Conservation (phyloP, 2,113 vertebrate genomes). For the Peromyscus leucopus region DNA sequence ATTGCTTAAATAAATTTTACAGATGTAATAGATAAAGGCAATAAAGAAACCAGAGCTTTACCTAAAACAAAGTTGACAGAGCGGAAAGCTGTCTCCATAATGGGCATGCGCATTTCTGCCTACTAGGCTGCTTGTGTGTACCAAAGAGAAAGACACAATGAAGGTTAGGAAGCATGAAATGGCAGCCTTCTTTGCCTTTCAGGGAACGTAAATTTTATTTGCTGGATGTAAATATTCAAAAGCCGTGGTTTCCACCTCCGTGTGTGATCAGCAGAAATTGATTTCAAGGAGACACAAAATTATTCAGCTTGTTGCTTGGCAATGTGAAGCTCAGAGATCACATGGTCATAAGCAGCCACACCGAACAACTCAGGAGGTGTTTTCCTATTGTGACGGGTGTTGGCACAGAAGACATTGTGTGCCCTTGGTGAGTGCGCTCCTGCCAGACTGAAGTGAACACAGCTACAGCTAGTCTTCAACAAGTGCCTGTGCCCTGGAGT, state of each 20-base stretch:
- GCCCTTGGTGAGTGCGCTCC: not conserved
- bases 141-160: constrained; percentile 81
- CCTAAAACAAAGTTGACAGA: constrained; percentile 84
- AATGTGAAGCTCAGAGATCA: constrained; percentile 73
- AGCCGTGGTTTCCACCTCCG: constrained; percentile 79
- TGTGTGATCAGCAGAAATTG: constrained; percentile 80
- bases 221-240: constrained; percentile 83
- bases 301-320: constrained; percentile 79
- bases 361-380: not conserved
- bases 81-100: constrained; percentile 85
- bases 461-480: not conserved
- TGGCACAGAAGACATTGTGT: not conserved
- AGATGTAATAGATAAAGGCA: constrained; percentile 85
- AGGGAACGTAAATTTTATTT: constrained; percentile 86
- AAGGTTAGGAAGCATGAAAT: constrained; percentile 86
- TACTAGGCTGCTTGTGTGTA: constrained; percentile 54
- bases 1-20: constrained; percentile 88
- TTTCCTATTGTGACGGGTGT: constrained; percentile 47
- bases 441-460: not conserved
- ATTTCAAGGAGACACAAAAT: constrained; percentile 84
- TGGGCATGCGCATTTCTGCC: not conserved
- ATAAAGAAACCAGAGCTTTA: constrained; percentile 86
- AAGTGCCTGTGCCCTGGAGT: not conserved
- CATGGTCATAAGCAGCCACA: constrained; percentile 53
- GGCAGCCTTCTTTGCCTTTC: constrained; percentile 85